Evolutionary conservation across 2,797 vertebrate genomes (phyloP).

Genomic region (Hippopotamyrus pictus): DNA sequence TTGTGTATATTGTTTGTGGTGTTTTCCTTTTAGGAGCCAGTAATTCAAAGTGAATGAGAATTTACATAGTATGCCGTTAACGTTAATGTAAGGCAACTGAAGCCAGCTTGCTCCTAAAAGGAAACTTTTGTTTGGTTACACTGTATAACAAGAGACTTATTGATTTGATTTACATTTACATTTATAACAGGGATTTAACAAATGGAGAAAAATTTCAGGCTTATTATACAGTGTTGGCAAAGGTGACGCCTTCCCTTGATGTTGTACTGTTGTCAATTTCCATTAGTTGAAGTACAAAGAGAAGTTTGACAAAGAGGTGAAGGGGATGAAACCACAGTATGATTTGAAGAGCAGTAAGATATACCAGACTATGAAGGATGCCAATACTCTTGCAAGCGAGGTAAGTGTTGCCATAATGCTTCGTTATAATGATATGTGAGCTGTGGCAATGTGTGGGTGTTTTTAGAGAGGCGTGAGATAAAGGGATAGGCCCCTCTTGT

Average conservation of each 20-base stretch:
- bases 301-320: constrained; percentile 88
- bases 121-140: constrained; percentile 18
- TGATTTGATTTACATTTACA: not conserved
- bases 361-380: constrained; percentile 90
- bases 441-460: not conserved
- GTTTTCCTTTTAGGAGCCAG: constrained; percentile 14
- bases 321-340: constrained; percentile 80
- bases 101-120: constrained; percentile 3
- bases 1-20: constrained; percentile 4
- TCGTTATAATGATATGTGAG: not conserved
- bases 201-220: not conserved
- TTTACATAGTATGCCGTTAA: not conserved
- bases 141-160: constrained; percentile 40
- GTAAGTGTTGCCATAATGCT: constrained; percentile 47
- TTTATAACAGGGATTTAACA: not conserved
- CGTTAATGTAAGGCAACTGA: not conserved
- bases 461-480: not conserved
- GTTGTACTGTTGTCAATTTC: constrained; percentile 1
- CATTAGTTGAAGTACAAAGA: constrained; percentile 88
- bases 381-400: constrained; percentile 85
- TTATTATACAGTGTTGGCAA: constrained; percentile 34
- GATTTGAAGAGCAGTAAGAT: constrained; percentile 88
- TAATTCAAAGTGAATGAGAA: not conserved
- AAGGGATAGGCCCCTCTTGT: not conserved
- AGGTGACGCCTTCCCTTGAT: not conserved